A percentile compares a stretch with the other conserved stretches of the same genome.
These are phyloP conservation scores for Euplagia quadripunctaria DNA, from an alignment of 2,888 invertebrate species.

Conservation along the genomic window DNA sequence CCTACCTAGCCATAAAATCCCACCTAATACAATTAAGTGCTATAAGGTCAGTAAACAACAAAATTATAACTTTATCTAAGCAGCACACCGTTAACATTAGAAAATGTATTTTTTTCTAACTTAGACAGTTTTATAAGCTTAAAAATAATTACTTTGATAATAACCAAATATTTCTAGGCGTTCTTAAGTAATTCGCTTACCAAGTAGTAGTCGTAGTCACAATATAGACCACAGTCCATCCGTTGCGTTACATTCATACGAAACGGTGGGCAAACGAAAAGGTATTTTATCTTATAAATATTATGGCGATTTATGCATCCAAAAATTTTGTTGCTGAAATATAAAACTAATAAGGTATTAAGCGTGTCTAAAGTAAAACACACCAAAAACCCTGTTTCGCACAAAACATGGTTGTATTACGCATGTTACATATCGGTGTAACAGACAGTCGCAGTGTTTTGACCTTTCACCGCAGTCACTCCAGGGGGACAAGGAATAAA, in stretches of 20 bases:
- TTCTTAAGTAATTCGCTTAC: no score
- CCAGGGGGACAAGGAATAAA: conserved; percentile 61
- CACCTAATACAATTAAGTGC: neutral
- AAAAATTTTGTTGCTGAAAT: no score
- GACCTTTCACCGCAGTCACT: conserved; percentile 62
- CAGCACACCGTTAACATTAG: neutral
- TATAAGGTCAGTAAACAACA: neutral
- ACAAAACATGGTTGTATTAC: neutral
- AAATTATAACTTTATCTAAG: neutral
- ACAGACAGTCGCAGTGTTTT: conserved; percentile 52
- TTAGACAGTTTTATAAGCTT: neutral
- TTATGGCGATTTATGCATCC: no score
- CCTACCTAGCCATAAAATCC: neutral
- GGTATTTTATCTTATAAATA: neutral
- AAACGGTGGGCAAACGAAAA: neutral
- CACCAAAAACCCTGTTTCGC: neutral
- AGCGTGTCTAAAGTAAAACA: neutral
- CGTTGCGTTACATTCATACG: neutral
- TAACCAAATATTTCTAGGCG: neutral
- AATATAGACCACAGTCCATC: neutral
- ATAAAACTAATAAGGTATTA: neutral
- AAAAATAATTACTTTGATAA: neutral
- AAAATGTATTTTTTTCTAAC: neutral
- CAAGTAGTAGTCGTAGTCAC: neutral
- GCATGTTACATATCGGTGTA: conserved; percentile 52